A percentile compares a stretch with the other conserved stretches of the same genome.
These are phyloP conservation scores for Batillaria attramentaria DNA, from an alignment of 1,140 invertebrate species.

Conservation along the genomic window DNA sequence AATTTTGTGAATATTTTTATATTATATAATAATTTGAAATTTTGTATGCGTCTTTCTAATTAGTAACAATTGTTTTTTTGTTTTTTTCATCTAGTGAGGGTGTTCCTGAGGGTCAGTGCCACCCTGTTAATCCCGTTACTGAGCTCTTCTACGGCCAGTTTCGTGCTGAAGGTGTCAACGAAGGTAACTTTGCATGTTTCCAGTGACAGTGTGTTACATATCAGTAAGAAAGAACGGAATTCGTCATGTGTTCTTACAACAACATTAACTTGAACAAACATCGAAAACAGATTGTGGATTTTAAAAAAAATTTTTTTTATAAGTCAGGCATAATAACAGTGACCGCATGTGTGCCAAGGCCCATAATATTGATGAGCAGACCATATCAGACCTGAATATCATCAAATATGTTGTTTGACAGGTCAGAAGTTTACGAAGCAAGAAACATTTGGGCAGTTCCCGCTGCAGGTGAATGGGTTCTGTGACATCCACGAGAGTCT, in stretches of 20 bases:
- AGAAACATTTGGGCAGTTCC: conserved; percentile 74
- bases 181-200: conserved; percentile 60
- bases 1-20: too few relatives aligned
- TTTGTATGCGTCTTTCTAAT: background rate
- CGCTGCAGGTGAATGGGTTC: conserved; percentile 73
- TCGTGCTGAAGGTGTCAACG: conserved; percentile 70
- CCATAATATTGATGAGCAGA: background rate
- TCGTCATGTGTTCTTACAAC: too few relatives aligned
- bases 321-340: background rate
- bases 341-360: background rate
- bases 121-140: conserved; percentile 71
- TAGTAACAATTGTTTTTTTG: background rate
- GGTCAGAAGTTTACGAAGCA: conserved; percentile 67
- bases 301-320: too few relatives aligned
- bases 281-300: too few relatives aligned
- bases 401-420: conserved; percentile 39
- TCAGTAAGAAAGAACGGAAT: too few relatives aligned
- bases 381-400: background rate
- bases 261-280: too few relatives aligned
- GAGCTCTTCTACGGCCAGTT: conserved; percentile 74
- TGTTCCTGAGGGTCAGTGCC: background rate
- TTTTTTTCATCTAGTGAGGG: background rate
- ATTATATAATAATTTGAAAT: too few relatives aligned
- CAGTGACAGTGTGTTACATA: too few relatives aligned
- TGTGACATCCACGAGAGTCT: conserved; percentile 73